Conservation (phyloP, 2,113 vertebrate species). For the Bathybates hornii region DNA sequence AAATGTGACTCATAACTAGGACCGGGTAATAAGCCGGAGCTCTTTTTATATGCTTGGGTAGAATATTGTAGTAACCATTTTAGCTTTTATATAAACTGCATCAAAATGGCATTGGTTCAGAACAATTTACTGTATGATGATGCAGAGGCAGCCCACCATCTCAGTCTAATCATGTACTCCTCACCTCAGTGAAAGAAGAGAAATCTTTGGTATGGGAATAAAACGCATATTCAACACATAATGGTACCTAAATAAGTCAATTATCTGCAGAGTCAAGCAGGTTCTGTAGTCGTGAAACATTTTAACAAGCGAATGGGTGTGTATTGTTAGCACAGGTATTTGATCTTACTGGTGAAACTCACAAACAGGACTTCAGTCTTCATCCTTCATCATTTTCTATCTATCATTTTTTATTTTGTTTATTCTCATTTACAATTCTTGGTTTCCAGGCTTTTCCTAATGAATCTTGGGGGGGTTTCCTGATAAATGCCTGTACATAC, state of each 20-base stretch:
- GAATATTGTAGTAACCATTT: background rate
- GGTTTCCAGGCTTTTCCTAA: background rate
- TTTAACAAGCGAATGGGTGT: background rate
- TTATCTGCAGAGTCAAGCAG: background rate
- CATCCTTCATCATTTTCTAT: background rate
- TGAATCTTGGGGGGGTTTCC: background rate
- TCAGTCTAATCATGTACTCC: background rate
- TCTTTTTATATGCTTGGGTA: background rate
- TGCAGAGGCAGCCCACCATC: background rate
- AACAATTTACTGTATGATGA: background rate
- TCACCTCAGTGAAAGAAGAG: background rate
- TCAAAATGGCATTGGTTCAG: background rate
- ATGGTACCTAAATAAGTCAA: background rate
- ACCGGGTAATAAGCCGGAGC: background rate
- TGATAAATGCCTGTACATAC: background rate
- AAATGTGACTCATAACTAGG: constrained; percentile 1
- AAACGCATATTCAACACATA: background rate
- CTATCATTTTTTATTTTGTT: background rate
- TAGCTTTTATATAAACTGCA: background rate
- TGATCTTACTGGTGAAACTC: background rate
- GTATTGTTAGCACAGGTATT: background rate
- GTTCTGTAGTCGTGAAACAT: background rate
- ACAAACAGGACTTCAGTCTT: background rate
- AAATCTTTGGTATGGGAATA: background rate
- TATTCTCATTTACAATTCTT: background rate